A percentile compares a stretch with the other conserved stretches of the same genome.
These are phyloP conservation scores for Lacerta viridis DNA, from an alignment of 2,797 vertebrate genomes.

Conservation along the genomic window DNA sequence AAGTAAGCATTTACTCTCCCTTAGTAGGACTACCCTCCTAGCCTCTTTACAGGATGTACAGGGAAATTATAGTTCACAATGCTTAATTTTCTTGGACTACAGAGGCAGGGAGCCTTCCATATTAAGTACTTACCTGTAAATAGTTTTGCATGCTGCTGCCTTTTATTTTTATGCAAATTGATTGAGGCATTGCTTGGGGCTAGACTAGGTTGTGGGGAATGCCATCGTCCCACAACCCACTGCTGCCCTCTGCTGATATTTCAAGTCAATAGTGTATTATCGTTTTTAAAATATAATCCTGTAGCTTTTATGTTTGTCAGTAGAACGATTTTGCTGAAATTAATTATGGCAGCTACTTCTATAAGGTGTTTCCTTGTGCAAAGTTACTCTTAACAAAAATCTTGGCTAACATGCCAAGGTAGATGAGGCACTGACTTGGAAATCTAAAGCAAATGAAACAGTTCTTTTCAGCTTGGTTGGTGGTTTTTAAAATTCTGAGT, in stretches of 20 bases:
- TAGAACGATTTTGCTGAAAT: accelerated
- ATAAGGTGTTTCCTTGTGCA: not conserved
- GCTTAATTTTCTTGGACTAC: not conserved
- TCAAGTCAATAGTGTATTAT: accelerated
- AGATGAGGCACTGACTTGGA: not conserved
- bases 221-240: not conserved
- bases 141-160: not conserved
- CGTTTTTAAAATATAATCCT: not conserved
- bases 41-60: too few relatives aligned
- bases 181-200: not conserved
- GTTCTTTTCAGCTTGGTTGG: not conserved
- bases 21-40: too few relatives aligned
- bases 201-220: not conserved
- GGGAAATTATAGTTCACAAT: too few relatives aligned
- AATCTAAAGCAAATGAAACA: not conserved
- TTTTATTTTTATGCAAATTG: not conserved
- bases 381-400: not conserved
- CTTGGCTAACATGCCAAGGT: not conserved
- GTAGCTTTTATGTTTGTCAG: accelerated
- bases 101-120: not conserved
- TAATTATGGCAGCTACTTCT: accelerated
- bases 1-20: too few relatives aligned
- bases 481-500: accelerated
- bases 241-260: constrained; percentile 60
- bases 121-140: too few relatives aligned